Evolutionary conservation across 64 coral and sea anemone species (phyloP).

Genomic region (Pocillopora damicornis): DNA sequence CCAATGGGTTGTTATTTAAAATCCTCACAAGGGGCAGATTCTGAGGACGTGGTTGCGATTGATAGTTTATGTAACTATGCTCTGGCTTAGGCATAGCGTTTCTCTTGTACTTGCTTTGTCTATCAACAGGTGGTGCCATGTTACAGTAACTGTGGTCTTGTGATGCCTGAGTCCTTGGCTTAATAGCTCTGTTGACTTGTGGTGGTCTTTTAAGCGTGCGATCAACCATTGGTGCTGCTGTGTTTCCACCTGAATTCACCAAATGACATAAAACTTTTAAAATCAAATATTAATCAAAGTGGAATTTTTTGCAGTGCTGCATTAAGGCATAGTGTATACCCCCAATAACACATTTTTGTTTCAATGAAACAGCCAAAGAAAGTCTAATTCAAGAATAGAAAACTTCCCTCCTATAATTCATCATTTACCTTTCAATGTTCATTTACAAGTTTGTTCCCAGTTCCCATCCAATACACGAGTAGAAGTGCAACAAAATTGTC

Average conservation of each 20-base stretch:
- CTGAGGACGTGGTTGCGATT: neutral
- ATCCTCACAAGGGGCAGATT: constrained; percentile 11
- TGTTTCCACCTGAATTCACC: neutral
- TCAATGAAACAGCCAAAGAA: no score
- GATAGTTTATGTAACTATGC: neutral
- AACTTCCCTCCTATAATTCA: no score
- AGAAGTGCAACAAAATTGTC: no score
- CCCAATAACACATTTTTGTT: no score
- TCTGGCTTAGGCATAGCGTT: neutral
- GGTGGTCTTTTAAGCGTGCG: constrained; percentile 46
- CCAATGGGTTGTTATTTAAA: neutral
- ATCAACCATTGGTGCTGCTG: constrained; percentile 16
- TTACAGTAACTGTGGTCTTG: constrained; percentile 45
- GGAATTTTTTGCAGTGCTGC: no score
- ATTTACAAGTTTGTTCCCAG: no score
- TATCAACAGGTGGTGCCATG: constrained; percentile 46
- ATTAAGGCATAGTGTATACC: no score
- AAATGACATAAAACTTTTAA: neutral
- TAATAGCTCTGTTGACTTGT: constrained; percentile 24
- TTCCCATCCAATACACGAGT: no score
- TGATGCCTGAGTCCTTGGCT: constrained; percentile 12
- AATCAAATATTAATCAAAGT: no score
- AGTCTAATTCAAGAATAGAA: no score
- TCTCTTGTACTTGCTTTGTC: constrained; percentile 32
- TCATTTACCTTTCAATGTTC: no score